phyloP scores from a whole-genome alignment of 2,888 invertebrate species.

The Epinotia ramella region DNA sequence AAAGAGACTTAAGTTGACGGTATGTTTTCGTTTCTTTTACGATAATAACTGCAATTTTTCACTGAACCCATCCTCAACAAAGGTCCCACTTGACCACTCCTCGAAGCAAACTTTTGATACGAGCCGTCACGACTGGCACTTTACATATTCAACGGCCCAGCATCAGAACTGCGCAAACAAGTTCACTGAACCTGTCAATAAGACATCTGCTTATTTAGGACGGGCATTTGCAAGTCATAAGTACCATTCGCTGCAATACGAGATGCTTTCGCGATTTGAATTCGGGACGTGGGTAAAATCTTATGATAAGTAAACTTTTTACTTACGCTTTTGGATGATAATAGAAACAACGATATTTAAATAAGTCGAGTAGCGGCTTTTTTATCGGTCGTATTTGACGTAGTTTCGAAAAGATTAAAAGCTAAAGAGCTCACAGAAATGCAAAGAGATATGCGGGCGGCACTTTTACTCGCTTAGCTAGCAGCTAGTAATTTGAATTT shows the following conservation, averaged over 20 bases:
- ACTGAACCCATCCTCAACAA: constrained; percentile 30
- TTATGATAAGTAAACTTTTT: constrained; percentile 21
- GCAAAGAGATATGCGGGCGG: constrained; percentile 13
- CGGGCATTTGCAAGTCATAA: constrained; percentile 72
- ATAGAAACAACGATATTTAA: constrained; percentile 22
- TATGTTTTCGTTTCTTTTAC: neutral
- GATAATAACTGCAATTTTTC: neutral
- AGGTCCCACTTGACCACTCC: constrained; percentile 36
- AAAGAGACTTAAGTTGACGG: neutral
- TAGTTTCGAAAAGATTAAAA: constrained; percentile 6
- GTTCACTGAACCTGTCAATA: constrained; percentile 72
- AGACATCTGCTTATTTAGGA: constrained; percentile 73
- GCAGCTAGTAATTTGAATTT: constrained; percentile 38
- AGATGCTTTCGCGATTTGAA: constrained; percentile 52
- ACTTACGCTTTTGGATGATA: constrained; percentile 5
- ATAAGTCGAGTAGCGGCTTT: constrained; percentile 6
- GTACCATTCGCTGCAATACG: constrained; percentile 52
- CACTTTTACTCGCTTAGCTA: constrained; percentile 21
- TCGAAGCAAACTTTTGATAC: constrained; percentile 54
- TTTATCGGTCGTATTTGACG: neutral
- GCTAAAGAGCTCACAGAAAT: constrained; percentile 16
- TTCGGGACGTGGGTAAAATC: constrained; percentile 47
- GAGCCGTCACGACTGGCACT: constrained; percentile 57
- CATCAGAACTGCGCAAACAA: constrained; percentile 56
- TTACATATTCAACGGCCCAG: constrained; percentile 65